Conservation (phyloP, 2,113 vertebrate species). For the Hippopotamus amphibius region DNA sequence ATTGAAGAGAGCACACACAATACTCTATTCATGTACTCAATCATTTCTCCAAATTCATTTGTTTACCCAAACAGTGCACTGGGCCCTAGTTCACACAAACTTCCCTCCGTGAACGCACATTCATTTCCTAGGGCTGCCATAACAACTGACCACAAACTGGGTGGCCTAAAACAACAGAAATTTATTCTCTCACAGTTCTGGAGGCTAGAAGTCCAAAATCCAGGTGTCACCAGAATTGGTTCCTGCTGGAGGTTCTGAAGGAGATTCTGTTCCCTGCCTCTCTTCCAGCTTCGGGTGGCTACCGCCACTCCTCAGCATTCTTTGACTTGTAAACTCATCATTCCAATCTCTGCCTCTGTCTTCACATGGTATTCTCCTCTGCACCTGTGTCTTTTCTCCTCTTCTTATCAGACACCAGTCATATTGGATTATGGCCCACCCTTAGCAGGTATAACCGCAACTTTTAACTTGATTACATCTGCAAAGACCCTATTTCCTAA, state of each 20-base stretch:
- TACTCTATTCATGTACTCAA: neutral
- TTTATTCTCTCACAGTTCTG: neutral
- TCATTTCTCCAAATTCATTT: neutral
- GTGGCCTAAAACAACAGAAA: neutral
- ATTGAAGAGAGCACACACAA: neutral
- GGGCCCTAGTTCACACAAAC: neutral
- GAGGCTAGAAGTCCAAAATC: neutral
- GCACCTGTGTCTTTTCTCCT: neutral
- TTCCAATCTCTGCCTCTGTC: neutral
- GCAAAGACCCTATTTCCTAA: neutral
- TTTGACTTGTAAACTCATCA: neutral
- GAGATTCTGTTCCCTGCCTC: neutral
- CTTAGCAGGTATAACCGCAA: neutral
- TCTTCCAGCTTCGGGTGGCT: neutral
- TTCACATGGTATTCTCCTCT: neutral
- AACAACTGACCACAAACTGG: neutral
- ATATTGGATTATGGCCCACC: neutral
- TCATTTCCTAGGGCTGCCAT: neutral
- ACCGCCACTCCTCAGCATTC: neutral
- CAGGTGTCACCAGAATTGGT: neutral
- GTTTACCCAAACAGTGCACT: neutral
- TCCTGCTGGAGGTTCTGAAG: neutral
- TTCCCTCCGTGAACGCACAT: neutral
- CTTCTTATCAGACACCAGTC: neutral
- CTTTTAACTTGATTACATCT: slow-evolving; percentile 9